A percentile compares a stretch with the other conserved stretches of the same genome.
Evolutionary conservation across 2,113 vertebrate genomes (phyloP).

Genomic region (Pelodiscus sinensis): DNA sequence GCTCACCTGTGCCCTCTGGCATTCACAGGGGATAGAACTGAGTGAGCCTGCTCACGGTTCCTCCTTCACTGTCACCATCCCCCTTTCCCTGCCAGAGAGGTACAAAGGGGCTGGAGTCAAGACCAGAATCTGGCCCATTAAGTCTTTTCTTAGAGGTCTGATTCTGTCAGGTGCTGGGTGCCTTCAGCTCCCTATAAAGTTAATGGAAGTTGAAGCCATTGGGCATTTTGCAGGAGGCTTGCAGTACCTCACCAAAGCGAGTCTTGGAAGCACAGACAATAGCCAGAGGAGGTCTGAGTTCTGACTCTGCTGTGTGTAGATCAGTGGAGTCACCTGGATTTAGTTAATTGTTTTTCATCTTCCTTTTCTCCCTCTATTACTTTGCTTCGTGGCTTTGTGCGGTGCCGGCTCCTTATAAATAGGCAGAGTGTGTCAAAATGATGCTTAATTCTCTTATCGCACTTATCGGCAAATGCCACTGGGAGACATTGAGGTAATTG

Average conservation of each 20-base stretch:
- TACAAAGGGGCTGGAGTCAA: not conserved
- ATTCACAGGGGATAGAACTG: not conserved
- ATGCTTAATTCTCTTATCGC: not conserved
- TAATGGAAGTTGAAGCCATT: not conserved
- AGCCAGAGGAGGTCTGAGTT: not conserved
- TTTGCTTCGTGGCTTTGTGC: not conserved
- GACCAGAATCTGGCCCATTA: not conserved
- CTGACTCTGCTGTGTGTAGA: not conserved
- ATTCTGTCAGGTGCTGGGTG: not conserved
- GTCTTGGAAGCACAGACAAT: not conserved
- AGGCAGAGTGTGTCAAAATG: not conserved
- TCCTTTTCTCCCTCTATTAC: not conserved
- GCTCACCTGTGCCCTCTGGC: not conserved
- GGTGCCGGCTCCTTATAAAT: not conserved
- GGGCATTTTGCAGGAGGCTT: not conserved
- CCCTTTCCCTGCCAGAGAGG: not conserved
- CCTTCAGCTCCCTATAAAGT: not conserved
- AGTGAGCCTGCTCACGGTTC: not conserved
- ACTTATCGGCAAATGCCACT: constrained; percentile 23
- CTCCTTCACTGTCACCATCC: not conserved
- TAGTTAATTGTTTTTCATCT: not conserved
- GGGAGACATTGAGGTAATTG: constrained; percentile 48
- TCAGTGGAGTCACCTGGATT: not conserved
- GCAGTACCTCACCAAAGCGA: not conserved
- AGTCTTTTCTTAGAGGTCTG: not conserved